Evolutionary conservation across 2,113 vertebrate genomes (phyloP).

Genomic region (Paraplagusia blochii): DNA sequence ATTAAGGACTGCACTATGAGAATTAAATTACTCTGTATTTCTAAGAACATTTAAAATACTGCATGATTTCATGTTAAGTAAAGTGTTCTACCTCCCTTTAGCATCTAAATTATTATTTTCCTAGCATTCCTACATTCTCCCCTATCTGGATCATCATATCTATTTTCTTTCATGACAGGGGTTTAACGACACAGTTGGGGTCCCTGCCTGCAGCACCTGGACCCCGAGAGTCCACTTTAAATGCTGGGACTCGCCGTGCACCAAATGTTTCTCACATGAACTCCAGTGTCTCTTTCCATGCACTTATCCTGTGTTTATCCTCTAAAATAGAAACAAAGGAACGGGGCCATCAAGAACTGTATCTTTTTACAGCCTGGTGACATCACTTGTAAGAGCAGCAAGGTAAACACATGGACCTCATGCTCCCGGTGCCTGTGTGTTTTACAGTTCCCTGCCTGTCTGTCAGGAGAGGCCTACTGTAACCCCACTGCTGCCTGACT

Average conservation of each 20-base stretch:
- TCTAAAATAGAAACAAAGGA: conserved; percentile 68
- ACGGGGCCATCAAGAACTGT: conserved; percentile 57
- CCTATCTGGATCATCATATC: too few relatives aligned
- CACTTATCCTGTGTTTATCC: conserved; percentile 62
- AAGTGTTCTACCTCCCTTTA: too few relatives aligned
- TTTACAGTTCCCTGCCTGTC: conserved; percentile 60
- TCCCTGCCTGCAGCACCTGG: conserved; percentile 61
- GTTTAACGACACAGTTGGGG: conserved; percentile 40
- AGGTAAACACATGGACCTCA: conserved; percentile 56
- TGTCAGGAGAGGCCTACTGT: conserved; percentile 35
- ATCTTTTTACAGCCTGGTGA: conserved; percentile 72
- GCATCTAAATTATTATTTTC: too few relatives aligned
- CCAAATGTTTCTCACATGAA: conserved; percentile 20
- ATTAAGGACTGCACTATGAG: too few relatives aligned
- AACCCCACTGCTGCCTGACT: conserved; percentile 54
- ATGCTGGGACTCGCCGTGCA: conserved; percentile 43
- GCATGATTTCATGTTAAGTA: too few relatives aligned
- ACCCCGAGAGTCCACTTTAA: conserved; percentile 63
- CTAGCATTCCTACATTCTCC: too few relatives aligned
- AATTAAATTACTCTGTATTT: too few relatives aligned
- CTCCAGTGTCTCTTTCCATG: conserved; percentile 26
- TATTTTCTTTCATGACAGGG: not conserved
- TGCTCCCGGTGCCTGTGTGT: conserved; percentile 61
- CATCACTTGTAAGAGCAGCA: conserved; percentile 68
- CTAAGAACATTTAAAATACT: too few relatives aligned